Conservation (phyloP, 2,113 vertebrate genomes). For the Sclerurus mexicanus region DNA sequence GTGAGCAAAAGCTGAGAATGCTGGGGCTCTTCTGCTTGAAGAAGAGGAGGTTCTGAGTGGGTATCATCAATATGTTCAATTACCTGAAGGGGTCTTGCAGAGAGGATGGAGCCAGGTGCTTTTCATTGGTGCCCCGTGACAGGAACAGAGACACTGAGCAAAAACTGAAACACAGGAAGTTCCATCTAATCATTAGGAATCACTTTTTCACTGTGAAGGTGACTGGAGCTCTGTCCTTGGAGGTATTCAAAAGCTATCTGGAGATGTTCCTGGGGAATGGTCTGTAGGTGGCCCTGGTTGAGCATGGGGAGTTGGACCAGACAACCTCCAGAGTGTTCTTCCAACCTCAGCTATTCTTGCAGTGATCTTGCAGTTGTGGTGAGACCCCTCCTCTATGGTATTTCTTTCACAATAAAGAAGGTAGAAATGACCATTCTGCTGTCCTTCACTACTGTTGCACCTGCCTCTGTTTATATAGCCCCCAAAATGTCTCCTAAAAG, state of each 20-base stretch:
- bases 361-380: background rate
- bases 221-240: background rate
- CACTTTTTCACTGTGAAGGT: background rate
- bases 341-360: background rate
- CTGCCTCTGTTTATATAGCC: background rate
- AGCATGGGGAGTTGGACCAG: background rate
- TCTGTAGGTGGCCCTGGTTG: background rate
- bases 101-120: background rate
- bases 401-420: background rate
- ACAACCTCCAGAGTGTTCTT: background rate
- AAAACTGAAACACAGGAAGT: background rate
- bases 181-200: background rate
- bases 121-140: background rate
- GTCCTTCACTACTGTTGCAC: background rate
- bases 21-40: background rate
- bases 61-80: no score
- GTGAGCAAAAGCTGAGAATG: background rate
- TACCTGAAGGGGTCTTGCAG: background rate
- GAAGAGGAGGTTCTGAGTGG: background rate
- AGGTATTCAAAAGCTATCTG: background rate
- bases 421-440: background rate
- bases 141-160: background rate
- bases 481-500: background rate
- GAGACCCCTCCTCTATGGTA: background rate
- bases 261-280: fast-evolving